Base-by-base conservation (phyloP, 1,140 invertebrate genomes). In the Arctopsyche grandis region DNA sequence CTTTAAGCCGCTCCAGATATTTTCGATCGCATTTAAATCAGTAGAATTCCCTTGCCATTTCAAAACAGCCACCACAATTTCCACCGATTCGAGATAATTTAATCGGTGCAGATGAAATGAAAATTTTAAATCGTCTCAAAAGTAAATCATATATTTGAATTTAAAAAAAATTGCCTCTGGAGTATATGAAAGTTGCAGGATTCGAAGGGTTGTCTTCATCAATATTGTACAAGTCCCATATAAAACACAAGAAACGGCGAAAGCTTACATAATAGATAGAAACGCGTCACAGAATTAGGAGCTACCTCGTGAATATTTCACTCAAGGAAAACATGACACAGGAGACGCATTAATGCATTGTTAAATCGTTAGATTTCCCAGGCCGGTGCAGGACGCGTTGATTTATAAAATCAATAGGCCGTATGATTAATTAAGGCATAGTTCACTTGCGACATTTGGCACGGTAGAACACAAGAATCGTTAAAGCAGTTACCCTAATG, bases 281-380 rank as follows among this genome's bases (percentile, higher is more conserved):
- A 60, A 19, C 0, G 7, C n/a, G 16, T 16, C 3, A 21, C 56
- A 19, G 21, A 60, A 60, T 60, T 60, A 60, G 56, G 19, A 60
- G 56, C 56, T 19, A 38, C 29, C 29, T 38, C 29, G 29, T 21
- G 56, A 60, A 60, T 60, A 60, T 60, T 60, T 21, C 56, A 19
- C 16, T n/a, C 56, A 9, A 21, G 56, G n/a, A 21, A 60, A 60
- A 60, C 16, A 60, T 60, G 9, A 60, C 56, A 9, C 56, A 5
- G 16, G 56, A 60, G 56, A 60, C 56, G 9, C 21, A 60, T 60
- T 3, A 21, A n/a, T 60, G 56, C 56, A 60, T 60, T 60, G 56
- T 60, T 60, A 60, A 60, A 60, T 60, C 7, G 29, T 38, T 38
- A 38, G 29, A 38, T 38, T 38, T 38, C 29, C 29, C 29, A 38